Evolutionary conservation across 92 coral and sea anemone genomes (phyloP).

Genomic region (Zoanthus solanderi): DNA sequence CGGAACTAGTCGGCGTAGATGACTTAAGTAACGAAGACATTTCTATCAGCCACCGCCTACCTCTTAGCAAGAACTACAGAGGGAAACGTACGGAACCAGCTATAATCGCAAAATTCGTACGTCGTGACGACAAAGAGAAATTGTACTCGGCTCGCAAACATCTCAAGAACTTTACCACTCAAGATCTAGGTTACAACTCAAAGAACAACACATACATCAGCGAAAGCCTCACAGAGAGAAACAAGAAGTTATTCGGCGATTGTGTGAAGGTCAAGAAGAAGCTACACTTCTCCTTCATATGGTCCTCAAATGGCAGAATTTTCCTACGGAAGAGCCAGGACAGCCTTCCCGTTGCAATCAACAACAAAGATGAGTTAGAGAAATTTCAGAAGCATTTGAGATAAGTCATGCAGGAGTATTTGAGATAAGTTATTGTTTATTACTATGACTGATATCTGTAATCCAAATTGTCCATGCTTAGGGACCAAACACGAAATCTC

Average conservation of each 20-base stretch:
- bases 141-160: constrained; percentile 44
- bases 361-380: constrained; percentile 22
- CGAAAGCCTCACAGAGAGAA: constrained; percentile 25
- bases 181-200: constrained; percentile 10
- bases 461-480: constrained; percentile 16
- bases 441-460: constrained; percentile 11
- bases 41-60: constrained; percentile 57
- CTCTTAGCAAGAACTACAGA: constrained; percentile 26
- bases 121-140: constrained; percentile 53
- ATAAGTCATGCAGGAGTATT: constrained; percentile 16
- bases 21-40: constrained; percentile 25
- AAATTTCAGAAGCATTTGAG: constrained; percentile 18
- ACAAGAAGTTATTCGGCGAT: constrained; percentile 11
- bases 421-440: constrained; percentile 20
- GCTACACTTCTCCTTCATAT: constrained; percentile 12
- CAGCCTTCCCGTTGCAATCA: constrained; percentile 14
- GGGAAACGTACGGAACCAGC: constrained; percentile 31
- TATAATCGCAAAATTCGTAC: constrained; percentile 55
- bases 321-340: constrained; percentile 17
- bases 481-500: constrained; percentile 7
- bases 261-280: constrained; percentile 24
- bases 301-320: constrained; percentile 32
- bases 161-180: constrained; percentile 27
- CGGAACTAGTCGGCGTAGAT: no score
- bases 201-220: constrained; percentile 25